Evolutionary conservation across 2,797 vertebrate species (phyloP), one percentile per base, ranked within the genome.

Genomic region (Molossus molossus): DNA sequence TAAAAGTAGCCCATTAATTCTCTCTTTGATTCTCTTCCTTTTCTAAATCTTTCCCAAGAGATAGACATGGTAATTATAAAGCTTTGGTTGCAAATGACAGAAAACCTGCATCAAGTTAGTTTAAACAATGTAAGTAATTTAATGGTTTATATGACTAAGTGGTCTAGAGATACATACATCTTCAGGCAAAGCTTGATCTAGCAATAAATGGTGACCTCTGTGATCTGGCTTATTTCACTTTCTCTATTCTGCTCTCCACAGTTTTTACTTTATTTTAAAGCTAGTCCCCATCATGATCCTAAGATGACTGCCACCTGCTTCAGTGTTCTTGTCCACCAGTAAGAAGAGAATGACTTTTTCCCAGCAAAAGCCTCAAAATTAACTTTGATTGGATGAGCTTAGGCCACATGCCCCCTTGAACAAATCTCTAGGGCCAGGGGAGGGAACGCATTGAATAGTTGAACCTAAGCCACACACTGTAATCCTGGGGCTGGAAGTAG

Each of bases 171-270:
- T 0, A 53, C 13, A 55, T 57, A 45, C 21, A 48, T 12, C 94
- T 95, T 94, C 45, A 87, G 70, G 67, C 62, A 85, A 96, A 94
- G 10, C 29, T 90, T 37, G 62, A 67, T 67, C 40, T 29, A 89
- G 79, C 40, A 53, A 17, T 57, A 91, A 93, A 23, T 1, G 9
- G 67, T 87, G 53, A 67, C 48, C 58, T 58, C 13, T 75, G 50
- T 20, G 37, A 8, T 80, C n/a, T 57, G 14, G 21, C 73, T 96
- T 53, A 27, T 64, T 84, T 53, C 10, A 27, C 12, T 83, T 82
- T 80, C 65, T 90, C 80, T 87, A 1, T 88, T 87, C 27, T 60
- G 23, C 17, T 18, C 15, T 89, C 58, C 48, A 23, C 13, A 29
- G 18, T 13, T 37, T 86, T 76, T 70, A n/a, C 83, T 89, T 90